A percentile compares a stretch with the other conserved stretches of the same genome.
phyloP scores from a whole-genome alignment of 2,888 invertebrate genomes.

The Aphodius granarius region DNA sequence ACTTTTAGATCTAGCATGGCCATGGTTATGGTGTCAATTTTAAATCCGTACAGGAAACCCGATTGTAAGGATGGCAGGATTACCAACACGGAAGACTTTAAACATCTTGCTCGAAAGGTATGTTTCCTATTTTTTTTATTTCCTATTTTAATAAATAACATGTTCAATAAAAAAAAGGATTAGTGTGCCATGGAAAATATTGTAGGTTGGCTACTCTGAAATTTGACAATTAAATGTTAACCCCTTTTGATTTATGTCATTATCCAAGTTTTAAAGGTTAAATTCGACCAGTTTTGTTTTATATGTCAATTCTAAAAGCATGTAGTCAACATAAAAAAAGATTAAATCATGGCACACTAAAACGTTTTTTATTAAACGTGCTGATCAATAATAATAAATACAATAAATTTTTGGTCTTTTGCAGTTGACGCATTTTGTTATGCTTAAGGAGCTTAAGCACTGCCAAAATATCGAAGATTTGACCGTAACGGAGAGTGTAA shows the following conservation, averaged over 20 bases:
- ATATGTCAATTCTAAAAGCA: background rate
- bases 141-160: too few species aligned
- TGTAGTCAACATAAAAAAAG: too few species aligned
- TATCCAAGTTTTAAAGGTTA: too few species aligned
- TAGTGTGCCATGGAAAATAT: too few species aligned
- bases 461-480: conserved; percentile 84
- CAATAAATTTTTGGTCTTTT: conserved; percentile 37
- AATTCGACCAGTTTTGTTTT: background rate
- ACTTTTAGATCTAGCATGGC: conserved; percentile 80
- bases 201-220: too few species aligned
- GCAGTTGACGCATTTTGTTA: conserved; percentile 92
- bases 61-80: conserved; percentile 86
- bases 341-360: too few species aligned
- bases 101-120: conserved; percentile 91
- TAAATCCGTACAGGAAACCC: conserved; percentile 85
- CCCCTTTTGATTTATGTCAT: too few species aligned
- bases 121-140: too few species aligned
- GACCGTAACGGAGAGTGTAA: conserved; percentile 87
- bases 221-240: too few species aligned
- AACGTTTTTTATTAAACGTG: too few species aligned
- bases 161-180: background rate
- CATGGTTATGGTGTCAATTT: conserved; percentile 79
- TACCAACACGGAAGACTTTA: conserved; percentile 88
- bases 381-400: too few species aligned
- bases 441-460: conserved; percentile 93